Base-by-base conservation (phyloP, 2,113 vertebrate genomes). In the Zapus hudsonius region DNA sequence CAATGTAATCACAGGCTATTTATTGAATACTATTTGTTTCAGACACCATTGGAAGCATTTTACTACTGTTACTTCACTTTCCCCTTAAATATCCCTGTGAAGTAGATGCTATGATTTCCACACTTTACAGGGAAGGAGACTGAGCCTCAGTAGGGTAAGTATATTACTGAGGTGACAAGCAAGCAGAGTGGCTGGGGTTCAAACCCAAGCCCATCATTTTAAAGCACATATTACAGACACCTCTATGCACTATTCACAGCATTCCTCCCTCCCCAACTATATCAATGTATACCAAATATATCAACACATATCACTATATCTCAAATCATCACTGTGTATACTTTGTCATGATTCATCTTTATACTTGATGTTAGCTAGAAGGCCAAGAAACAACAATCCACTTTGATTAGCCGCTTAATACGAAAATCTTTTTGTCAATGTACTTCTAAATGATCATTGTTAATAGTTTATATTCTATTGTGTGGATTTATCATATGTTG, bases 341-440 rank as follows among this genome's bases (percentile, higher is more conserved):
- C 23, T 25, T 47, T 42, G 23, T 36, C 12, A 25, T 74, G 64
- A 70, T 17, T 23, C 72, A 40, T 33, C n/a, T n/a, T 52, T 79
- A 36, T 7, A 52, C 52, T 52, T 52, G 52, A 52, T 52, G 12
- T 52, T 52, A 52, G 52, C 52, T 52, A 52, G 16, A 52, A 52
- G 52, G 11, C 52, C 52, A 52, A 52, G 52, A 52, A 52, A 52
- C 12, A 52, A 52, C 16, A 52, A 52, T 59, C 9, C 73, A 84
- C 73, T 55, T 59, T 61, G 25, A 69, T 87, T 87, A 67, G 25
- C 23, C 16, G 33, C 40, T 40, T 47, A 67, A 82, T 52, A 69
- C 38, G 5, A 44, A 91, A 87, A 75, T 63, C 80, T 89, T 91
- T 61, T 22, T 64, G 8, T 75, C 55, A 90, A 70, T 40, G 74